A percentile compares a stretch with the other conserved stretches of the same genome.
Evolutionary conservation across 2,888 invertebrate genomes (phyloP).

Genomic region (Stramonita haemastoma): DNA sequence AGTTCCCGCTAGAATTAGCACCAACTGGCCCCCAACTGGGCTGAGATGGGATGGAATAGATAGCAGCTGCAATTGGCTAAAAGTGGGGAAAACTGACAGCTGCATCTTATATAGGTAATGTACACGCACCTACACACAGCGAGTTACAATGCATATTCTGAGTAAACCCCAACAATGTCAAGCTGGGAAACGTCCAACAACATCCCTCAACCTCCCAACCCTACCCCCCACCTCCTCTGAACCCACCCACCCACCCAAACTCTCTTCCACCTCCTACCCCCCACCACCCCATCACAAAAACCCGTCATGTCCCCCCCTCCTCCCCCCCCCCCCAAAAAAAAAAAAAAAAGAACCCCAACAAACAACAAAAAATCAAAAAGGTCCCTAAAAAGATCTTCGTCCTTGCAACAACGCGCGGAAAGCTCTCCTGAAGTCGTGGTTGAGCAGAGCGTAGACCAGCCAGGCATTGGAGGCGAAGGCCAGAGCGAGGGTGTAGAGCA

Average conservation of each 20-base stretch:
- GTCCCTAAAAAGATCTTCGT: conserved; percentile 21
- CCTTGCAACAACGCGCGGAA: conserved; percentile 34
- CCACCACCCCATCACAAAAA: too few species aligned
- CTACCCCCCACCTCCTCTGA: not conserved
- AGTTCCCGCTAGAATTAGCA: too few species aligned
- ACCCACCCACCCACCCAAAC: not conserved
- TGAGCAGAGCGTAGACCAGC: conserved; percentile 44
- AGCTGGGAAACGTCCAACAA: not conserved
- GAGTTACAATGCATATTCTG: not conserved
- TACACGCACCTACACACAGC: not conserved
- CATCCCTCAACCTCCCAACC: not conserved
- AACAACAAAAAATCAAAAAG: not conserved
- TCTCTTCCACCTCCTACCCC: not conserved
- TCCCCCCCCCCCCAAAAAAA: not conserved
- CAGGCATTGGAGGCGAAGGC: conserved; percentile 46
- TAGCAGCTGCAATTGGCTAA: not conserved
- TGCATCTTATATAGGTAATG: not conserved
- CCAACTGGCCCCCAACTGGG: too few species aligned
- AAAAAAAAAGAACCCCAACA: not conserved
- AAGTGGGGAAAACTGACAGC: not conserved
- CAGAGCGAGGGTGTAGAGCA: conserved; percentile 38
- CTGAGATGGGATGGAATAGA: too few species aligned
- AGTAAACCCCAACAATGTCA: not conserved
- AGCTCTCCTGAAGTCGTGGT: conserved; percentile 39
- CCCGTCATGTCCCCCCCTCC: too few species aligned